Percentiles rank a stretch among this genome's conserved stretches.
Evolutionary conservation across 2,797 vertebrate species (phyloP).

Genomic region (Tenualosa ilisha): DNA sequence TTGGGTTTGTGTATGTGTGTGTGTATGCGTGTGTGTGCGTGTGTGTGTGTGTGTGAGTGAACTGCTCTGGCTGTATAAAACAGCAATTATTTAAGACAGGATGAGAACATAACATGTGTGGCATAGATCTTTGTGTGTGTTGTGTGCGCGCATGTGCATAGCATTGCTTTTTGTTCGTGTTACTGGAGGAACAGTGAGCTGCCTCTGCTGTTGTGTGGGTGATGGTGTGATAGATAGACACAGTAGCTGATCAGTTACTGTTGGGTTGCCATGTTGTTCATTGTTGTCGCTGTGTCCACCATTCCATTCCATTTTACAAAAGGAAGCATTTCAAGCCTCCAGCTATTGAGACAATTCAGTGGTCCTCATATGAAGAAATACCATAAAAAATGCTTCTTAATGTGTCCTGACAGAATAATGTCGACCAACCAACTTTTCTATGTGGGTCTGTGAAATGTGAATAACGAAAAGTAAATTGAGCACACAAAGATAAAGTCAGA

Average conservation of each 20-base stretch:
- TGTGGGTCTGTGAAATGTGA: background rate
- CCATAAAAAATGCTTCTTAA: too few relatives aligned
- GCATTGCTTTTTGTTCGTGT: background rate
- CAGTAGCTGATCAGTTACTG: background rate
- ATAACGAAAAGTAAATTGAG: background rate
- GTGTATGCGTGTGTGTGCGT: background rate
- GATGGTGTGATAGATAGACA: background rate
- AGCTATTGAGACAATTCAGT: background rate
- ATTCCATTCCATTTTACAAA: background rate
- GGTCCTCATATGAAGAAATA: too few relatives aligned
- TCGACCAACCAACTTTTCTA: too few relatives aligned
- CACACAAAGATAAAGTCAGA: background rate
- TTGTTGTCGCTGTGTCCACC: background rate
- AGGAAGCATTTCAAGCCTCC: background rate
- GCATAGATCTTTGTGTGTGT: conserved; percentile 6
- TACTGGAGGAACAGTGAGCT: background rate
- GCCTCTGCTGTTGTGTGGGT: background rate
- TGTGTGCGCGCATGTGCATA: background rate
- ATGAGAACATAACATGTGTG: background rate
- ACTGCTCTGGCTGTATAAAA: background rate
- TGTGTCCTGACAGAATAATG: too few relatives aligned
- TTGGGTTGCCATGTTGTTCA: background rate
- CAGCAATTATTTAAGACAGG: background rate
- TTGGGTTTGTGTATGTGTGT: background rate
- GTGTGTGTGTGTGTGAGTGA: background rate